Percentiles rank a stretch among this genome's conserved stretches.
Conservation (phyloP, 2,888 invertebrate genomes). For the Diarsia rubi region DNA sequence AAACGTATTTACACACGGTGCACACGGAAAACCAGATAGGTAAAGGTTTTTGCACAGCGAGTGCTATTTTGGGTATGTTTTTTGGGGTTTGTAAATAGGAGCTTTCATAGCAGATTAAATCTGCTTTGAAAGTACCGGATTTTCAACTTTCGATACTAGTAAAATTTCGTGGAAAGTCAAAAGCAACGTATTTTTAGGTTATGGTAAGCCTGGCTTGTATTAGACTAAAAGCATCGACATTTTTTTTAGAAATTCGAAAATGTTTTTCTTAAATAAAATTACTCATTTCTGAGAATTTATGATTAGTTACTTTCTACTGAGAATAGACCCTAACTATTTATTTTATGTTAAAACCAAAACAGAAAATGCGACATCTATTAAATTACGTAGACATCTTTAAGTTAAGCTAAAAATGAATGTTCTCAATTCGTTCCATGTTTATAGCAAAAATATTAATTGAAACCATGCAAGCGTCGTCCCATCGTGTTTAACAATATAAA, state of each 20-base stretch:
- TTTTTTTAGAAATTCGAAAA: not conserved
- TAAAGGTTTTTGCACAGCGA: constrained; percentile 54
- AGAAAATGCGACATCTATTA: too few species aligned
- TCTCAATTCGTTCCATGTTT: not conserved
- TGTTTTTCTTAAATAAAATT: not conserved
- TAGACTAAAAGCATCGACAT: not conserved
- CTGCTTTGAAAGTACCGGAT: not conserved
- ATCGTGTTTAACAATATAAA: constrained; percentile 4
- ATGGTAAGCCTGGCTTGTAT: not conserved
- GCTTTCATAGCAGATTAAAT: not conserved
- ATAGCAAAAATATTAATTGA: not conserved
- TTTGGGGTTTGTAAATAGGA: not conserved
- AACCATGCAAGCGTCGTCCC: not conserved
- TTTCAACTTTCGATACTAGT: not conserved
- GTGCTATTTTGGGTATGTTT: not conserved
- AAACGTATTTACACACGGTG: constrained; percentile 71
- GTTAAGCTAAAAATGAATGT: not conserved
- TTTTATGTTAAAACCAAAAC: not conserved
- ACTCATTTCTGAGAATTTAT: not conserved
- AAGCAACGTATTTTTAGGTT: not conserved
- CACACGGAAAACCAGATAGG: constrained; percentile 58
- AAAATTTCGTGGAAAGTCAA: not conserved
- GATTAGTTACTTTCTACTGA: not conserved
- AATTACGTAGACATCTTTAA: not conserved
- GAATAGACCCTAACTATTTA: not conserved